Evolutionary conservation across 1,140 invertebrate species (phyloP).

Genomic region (Lepidurus couesii): DNA sequence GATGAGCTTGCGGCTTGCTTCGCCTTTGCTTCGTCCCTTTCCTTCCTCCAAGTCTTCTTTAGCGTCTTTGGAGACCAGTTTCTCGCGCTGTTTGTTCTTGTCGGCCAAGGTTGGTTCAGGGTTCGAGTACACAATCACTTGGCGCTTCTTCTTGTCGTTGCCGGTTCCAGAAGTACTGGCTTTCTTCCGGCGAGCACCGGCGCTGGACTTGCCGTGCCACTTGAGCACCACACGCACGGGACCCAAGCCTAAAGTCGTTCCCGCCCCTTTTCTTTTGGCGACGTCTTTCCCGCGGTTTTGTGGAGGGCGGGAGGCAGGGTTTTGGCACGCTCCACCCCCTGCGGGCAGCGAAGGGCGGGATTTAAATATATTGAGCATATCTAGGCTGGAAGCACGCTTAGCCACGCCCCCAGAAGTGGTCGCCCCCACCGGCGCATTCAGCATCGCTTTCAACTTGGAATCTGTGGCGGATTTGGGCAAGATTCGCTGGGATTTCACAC

Average conservation of each 20-base stretch:
- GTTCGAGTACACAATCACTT: background rate
- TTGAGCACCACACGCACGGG: conserved; percentile 33
- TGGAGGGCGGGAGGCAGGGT: background rate
- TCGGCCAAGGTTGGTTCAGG: background rate
- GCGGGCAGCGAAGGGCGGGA: background rate
- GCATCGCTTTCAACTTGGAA: background rate
- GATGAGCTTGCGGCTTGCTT: background rate
- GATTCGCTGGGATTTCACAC: background rate
- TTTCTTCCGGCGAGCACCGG: background rate
- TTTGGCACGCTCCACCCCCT: background rate
- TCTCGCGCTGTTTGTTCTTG: background rate
- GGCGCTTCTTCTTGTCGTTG: background rate
- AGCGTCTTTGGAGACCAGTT: background rate
- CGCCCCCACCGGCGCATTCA: background rate
- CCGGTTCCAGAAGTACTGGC: background rate
- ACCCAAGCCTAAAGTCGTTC: conserved; percentile 29
- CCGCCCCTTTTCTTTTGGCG: background rate
- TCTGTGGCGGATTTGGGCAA: background rate
- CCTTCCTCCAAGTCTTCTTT: background rate
- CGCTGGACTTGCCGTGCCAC: conserved; percentile 28
- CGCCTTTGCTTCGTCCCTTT: background rate
- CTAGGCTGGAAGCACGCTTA: conserved; percentile 9
- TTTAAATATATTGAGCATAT: conserved; percentile 10
- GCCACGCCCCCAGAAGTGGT: background rate
- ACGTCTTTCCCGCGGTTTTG: background rate